These are phyloP conservation scores for Leptosomus discolor DNA, from an alignment of 2,113 vertebrate species.

Conservation along the genomic window DNA sequence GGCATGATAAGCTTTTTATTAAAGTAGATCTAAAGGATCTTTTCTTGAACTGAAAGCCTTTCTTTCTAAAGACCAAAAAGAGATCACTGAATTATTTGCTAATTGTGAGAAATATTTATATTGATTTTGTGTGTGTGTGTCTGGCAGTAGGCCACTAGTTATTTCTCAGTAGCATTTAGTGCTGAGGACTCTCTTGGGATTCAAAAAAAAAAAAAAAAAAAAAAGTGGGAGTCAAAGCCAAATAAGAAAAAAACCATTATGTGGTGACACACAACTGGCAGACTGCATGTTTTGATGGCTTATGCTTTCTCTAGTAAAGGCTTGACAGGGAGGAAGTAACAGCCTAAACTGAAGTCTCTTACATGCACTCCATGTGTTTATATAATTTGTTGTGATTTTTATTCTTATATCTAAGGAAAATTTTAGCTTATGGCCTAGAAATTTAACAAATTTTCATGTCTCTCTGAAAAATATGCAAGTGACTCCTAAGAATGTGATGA, in stretches of 20 bases:
- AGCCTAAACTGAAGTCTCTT: neutral
- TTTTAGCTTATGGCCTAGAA: neutral
- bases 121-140: conserved; percentile 71
- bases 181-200: conserved; percentile 38
- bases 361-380: neutral
- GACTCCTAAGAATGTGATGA: neutral
- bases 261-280: neutral
- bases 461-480: neutral
- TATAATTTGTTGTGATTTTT: neutral
- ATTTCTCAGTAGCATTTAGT: conserved; percentile 52
- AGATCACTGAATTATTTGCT: conserved; percentile 78
- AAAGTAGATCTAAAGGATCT: conserved; percentile 28
- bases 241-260: neutral
- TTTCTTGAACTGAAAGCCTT: neutral
- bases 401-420: neutral
- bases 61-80: conserved; percentile 38
- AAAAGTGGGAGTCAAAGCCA: neutral
- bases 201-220: neutral
- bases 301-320: neutral
- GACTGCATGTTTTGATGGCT: neutral
- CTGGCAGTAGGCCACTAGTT: conserved; percentile 45
- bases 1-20: conserved; percentile 28
- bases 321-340: neutral
- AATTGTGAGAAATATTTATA: conserved; percentile 77
- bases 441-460: neutral